These are phyloP conservation scores for Dusona sp. DNA, from an alignment of 2,888 invertebrate species.

Conservation along the genomic window DNA sequence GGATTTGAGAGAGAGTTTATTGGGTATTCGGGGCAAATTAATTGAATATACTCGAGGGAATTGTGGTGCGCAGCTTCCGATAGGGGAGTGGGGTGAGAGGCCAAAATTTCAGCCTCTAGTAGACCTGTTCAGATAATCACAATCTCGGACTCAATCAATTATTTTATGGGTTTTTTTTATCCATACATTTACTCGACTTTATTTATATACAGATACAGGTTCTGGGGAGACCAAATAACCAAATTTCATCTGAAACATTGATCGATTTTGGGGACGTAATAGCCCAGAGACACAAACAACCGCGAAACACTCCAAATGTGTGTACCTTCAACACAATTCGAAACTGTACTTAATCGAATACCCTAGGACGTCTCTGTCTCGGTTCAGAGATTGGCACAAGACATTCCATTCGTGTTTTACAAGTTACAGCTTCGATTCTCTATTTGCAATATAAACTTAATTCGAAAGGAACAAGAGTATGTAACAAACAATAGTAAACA, in stretches of 20 bases:
- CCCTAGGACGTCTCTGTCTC: neutral
- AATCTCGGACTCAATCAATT: neutral
- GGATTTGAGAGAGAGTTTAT: conserved; percentile 16
- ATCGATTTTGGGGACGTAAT: conserved; percentile 17
- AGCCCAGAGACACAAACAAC: neutral
- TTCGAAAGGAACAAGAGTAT: neutral
- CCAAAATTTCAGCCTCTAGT: neutral
- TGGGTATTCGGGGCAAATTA: conserved; percentile 5
- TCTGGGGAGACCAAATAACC: neutral
- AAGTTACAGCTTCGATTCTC: neutral
- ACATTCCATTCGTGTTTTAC: neutral
- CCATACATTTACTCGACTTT: neutral
- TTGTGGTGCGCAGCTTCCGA: conserved; percentile 11
- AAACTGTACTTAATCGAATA: conserved; percentile 21
- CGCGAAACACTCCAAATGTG: neutral
- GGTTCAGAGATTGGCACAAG: conserved; percentile 19
- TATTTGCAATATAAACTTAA: neutral
- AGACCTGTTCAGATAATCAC: neutral
- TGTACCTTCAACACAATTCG: conserved; percentile 1
- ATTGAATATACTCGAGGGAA: conserved; percentile 23
- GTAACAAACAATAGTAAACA: too few species aligned
- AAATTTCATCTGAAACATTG: conserved; percentile 46
- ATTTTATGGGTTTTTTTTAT: neutral
- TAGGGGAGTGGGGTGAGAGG: neutral
- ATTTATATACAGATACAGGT: neutral